A percentile compares a stretch with the other conserved stretches of the same genome.
These are phyloP conservation scores for Drosophila kanekoi DNA, from an alignment of 2,888 invertebrate species.

Conservation along the genomic window DNA sequence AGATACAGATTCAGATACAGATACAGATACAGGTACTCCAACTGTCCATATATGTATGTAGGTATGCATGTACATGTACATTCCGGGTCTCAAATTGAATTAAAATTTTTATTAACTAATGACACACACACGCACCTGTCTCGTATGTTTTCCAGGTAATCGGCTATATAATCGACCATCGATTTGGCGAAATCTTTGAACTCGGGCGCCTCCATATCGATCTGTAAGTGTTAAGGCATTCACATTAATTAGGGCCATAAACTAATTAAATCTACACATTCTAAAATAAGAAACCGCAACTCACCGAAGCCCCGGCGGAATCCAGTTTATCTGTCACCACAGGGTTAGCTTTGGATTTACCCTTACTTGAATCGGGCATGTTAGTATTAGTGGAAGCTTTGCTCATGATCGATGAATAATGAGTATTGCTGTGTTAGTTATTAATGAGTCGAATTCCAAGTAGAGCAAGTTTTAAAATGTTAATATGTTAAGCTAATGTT, in stretches of 20 bases:
- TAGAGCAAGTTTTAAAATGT: slow-evolving; percentile 2
- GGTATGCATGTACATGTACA: neutral
- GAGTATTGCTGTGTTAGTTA: slow-evolving; percentile 16
- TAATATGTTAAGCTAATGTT: neutral
- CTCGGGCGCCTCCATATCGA: slow-evolving; percentile 91
- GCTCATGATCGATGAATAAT: slow-evolving; percentile 50
- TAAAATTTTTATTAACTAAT: slow-evolving; percentile 15
- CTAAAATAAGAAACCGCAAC: slow-evolving; percentile 41
- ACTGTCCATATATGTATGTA: slow-evolving; percentile 3
- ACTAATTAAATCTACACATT: slow-evolving; percentile 21
- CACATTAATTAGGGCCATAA: slow-evolving; percentile 10
- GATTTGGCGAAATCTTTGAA: slow-evolving; percentile 95
- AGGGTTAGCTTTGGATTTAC: slow-evolving; percentile 50
- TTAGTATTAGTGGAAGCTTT: slow-evolving; percentile 37
- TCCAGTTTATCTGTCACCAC: slow-evolving; percentile 76
- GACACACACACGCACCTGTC: slow-evolving; percentile 88
- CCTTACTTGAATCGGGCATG: slow-evolving; percentile 44
- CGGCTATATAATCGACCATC: slow-evolving; percentile 97
- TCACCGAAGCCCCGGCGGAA: slow-evolving; percentile 77
- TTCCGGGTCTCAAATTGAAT: slow-evolving; percentile 34
- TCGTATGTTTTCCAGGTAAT: slow-evolving; percentile 96
- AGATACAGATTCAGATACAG: slow-evolving; percentile 12
- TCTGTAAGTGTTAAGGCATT: slow-evolving; percentile 63
- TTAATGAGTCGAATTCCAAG: neutral
- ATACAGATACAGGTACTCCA: slow-evolving; percentile 9